A percentile compares a stretch with the other conserved stretches of the same genome.
phyloP scores from a whole-genome alignment of 2,113 vertebrate species.

The Clarias macrocephalus region DNA sequence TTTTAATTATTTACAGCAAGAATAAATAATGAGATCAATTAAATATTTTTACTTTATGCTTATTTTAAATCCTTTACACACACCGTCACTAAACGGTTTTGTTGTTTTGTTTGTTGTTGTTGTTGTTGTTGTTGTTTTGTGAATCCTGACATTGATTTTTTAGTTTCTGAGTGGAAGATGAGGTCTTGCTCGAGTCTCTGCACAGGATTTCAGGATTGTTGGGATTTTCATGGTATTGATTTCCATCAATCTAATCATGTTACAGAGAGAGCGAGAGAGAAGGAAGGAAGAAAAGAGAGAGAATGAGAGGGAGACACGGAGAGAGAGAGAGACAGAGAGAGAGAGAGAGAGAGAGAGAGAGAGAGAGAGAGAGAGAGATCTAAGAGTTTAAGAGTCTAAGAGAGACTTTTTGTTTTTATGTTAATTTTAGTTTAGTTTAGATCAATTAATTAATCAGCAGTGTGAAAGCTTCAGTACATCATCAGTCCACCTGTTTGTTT shows the following conservation, averaged over 20 bases:
- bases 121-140: background rate
- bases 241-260: constrained; percentile 55
- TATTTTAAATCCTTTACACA: background rate
- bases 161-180: background rate
- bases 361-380: background rate
- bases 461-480: background rate
- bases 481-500: background rate
- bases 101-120: too few relatives aligned
- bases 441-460: background rate
- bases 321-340: background rate
- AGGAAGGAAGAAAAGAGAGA: background rate
- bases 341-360: background rate
- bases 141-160: too few relatives aligned
- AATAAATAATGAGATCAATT: too few relatives aligned
- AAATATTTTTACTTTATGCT: too few relatives aligned
- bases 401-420: too few relatives aligned
- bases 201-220: background rate
- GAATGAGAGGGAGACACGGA: background rate
- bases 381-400: too few relatives aligned
- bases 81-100: background rate
- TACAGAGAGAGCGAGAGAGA: background rate
- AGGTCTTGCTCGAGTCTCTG: background rate
- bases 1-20: too few relatives aligned
- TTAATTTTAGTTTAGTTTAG: too few relatives aligned
- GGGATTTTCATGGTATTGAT: constrained; percentile 60